phyloP scores from a whole-genome alignment of 2,888 invertebrate species.

The Torymus tubicola region DNA sequence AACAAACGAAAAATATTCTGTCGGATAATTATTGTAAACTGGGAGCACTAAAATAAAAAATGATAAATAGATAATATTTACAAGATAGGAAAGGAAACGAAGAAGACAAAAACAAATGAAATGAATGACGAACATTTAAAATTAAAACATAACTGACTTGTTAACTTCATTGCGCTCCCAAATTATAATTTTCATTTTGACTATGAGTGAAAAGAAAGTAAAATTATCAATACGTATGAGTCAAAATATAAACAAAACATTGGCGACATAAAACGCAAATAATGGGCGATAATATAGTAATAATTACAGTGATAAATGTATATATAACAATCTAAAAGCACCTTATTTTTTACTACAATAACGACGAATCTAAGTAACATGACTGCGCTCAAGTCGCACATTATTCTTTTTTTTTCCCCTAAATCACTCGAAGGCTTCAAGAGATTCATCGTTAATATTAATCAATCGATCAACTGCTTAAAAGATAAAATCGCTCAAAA shows the following conservation, averaged over 20 bases:
- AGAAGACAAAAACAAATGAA: conserved; percentile 38
- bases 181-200: conserved; percentile 16
- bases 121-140: conserved; percentile 45
- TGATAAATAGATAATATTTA: conserved; percentile 70
- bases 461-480: conserved; percentile 32
- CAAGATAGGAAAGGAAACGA: conserved; percentile 62
- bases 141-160: conserved; percentile 54
- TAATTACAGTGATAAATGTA: conserved; percentile 67
- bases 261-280: conserved; percentile 44
- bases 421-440: conserved; percentile 43
- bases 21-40: conserved; percentile 59
- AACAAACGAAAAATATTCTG: conserved; percentile 57
- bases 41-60: conserved; percentile 62
- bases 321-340: conserved; percentile 73
- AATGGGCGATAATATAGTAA: conserved; percentile 58
- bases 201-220: conserved; percentile 12
- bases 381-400: conserved; percentile 38
- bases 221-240: conserved; percentile 42
- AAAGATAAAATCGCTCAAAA: conserved; percentile 36
- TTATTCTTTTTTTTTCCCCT: conserved; percentile 47
- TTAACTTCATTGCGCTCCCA: conserved; percentile 55
- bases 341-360: conserved; percentile 65
- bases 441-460: conserved; percentile 43
- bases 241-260: conserved; percentile 51
- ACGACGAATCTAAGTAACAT: conserved; percentile 54